Base-by-base conservation (phyloP, 2,797 vertebrate genomes). In the Pteronotus mesoamericanus region DNA sequence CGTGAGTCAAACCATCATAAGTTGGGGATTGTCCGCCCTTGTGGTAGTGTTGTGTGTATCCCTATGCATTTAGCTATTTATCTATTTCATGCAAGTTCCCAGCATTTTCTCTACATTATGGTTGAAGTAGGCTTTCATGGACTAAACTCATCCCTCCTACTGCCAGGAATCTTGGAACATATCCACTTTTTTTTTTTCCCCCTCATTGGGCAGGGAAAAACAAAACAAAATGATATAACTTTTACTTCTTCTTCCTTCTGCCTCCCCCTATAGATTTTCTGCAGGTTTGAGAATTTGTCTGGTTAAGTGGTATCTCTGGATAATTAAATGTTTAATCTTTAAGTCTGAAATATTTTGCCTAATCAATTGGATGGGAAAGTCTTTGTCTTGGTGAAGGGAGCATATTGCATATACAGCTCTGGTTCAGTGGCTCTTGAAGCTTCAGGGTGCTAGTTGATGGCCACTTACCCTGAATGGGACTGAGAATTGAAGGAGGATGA, bases 241-340 rank as follows among this genome's bases (percentile, higher is more conserved):
- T 29, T 83, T 7, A 57, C 16, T 14, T 8, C 1, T 6, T 57
- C 37, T 53, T 89, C n/a, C n/a, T 92, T n/a, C 15, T 26, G 18
- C 48, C 9, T 61, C 51, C 3, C 26, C 53, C 22, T 22, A 39
- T 3, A 53, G 34, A 6, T 82, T 91, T 91, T 75, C 71, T 85
- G 37, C 5, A 59, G 37, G 21, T 21, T 85, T 53, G 89, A 92
- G 53, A 86, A 59, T 71, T 69, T 91, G 24, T 51, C 53, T 88
- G 84, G 5, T 24, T 94, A 86, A 78, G 8, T 53, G 15, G 66
- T 89, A 26, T 39, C 24, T 80, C 64, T 90, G 74, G 34, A 37
- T 91, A 95, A 68, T 82, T 92, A 94, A 72, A 59, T 72, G 9
- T 12, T 80, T 86, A n/a, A 46, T 21, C 29, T 94, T 87, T 16